Percentiles rank a stretch among this genome's conserved stretches.
Evolutionary conservation across 1,140 invertebrate species (phyloP).

Genomic region (Zaprionus lachaisei): DNA sequence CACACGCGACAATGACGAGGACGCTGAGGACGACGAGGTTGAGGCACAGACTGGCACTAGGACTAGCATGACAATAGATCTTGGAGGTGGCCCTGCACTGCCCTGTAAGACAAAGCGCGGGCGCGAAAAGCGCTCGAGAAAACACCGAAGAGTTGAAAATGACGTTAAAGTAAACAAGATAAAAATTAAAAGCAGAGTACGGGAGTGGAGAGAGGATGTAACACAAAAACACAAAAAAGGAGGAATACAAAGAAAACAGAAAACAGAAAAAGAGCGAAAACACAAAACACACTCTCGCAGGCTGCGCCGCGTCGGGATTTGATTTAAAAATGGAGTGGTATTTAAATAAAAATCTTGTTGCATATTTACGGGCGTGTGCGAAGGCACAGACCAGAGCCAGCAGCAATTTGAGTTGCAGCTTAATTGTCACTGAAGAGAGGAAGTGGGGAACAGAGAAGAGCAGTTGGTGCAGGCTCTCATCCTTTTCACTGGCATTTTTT

Average conservation of each 20-base stretch:
- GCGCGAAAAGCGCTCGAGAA: constrained; percentile 74
- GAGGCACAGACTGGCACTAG: constrained; percentile 35
- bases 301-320: constrained; percentile 68
- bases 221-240: constrained; percentile 3
- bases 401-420: constrained; percentile 79
- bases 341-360: constrained; percentile 83
- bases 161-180: constrained; percentile 84
- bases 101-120: constrained; percentile 56
- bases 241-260: constrained; percentile 5
- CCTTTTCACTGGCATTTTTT: neutral
- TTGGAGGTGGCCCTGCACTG: constrained; percentile 22
- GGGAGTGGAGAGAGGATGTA: constrained; percentile 20
- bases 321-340: constrained; percentile 83
- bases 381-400: constrained; percentile 20
- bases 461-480: constrained; percentile 11
- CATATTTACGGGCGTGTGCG: constrained; percentile 66
- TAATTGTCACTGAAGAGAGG: constrained; percentile 64
- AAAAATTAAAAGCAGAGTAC: constrained; percentile 74
- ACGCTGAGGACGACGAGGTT: constrained; percentile 53
- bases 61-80: constrained; percentile 42
- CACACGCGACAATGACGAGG: constrained; percentile 61
- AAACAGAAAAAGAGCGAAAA: neutral
- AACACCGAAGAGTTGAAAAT: constrained; percentile 83
- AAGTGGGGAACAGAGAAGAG: neutral
- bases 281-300: constrained; percentile 16